Conservation (phyloP, 2,888 invertebrate species). For the Syritta pipiens region DNA sequence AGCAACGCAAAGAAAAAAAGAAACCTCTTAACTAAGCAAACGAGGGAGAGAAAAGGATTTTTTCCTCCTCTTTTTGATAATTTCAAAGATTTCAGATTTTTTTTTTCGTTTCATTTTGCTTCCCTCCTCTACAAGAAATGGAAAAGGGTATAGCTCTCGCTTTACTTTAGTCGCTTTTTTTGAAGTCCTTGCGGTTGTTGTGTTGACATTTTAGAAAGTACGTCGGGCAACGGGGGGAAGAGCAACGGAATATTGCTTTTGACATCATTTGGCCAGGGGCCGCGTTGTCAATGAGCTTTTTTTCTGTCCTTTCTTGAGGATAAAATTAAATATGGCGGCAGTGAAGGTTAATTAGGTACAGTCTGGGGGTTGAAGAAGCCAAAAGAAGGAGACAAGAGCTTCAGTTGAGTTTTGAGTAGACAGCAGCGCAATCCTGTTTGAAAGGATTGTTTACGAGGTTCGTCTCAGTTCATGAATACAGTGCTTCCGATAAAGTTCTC, state of each 20-base stretch:
- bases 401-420: not conserved
- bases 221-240: not conserved
- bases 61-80: constrained; percentile 50
- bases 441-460: too few relatives aligned
- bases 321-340: constrained; percentile 7
- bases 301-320: not conserved
- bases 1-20: not conserved
- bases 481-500: too few relatives aligned
- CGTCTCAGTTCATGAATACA: too few relatives aligned
- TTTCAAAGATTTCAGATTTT: constrained; percentile 29
- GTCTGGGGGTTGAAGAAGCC: not conserved
- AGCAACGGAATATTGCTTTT: constrained; percentile 31
- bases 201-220: constrained; percentile 36
- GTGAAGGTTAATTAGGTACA: constrained; percentile 21
- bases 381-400: not conserved
- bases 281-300: constrained; percentile 19
- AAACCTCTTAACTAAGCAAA: constrained; percentile 36
- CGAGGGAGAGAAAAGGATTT: constrained; percentile 25
- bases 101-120: constrained; percentile 4
- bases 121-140: not conserved
- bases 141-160: constrained; percentile 19
- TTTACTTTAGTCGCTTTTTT: constrained; percentile 13
- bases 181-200: constrained; percentile 21
- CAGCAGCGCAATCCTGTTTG: too few relatives aligned
- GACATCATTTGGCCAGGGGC: constrained; percentile 36